phyloP scores from a whole-genome alignment of 2,888 invertebrate genomes.

The Tetragonisca angustula region DNA sequence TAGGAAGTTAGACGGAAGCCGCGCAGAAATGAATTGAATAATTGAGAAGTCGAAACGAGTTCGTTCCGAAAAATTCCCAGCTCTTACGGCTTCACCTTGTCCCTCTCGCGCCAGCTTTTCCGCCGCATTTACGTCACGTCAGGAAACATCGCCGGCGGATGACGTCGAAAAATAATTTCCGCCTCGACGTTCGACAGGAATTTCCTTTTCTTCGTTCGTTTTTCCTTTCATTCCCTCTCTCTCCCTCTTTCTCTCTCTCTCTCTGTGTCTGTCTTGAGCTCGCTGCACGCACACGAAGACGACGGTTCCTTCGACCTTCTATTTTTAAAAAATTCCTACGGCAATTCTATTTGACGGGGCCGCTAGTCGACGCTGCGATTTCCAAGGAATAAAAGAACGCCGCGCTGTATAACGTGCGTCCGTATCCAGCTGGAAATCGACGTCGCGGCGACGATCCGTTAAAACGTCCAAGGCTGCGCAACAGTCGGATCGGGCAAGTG shows the following conservation, averaged over 20 bases:
- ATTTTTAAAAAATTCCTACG: constrained; percentile 20
- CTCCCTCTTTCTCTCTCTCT: neutral
- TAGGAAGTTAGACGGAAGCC: constrained; percentile 61
- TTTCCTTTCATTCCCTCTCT: no score
- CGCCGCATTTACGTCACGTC: constrained; percentile 48
- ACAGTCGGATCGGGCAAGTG: no score
- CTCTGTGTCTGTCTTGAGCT: neutral
- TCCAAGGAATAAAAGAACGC: neutral
- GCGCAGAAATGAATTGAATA: constrained; percentile 74
- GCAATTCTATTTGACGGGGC: constrained; percentile 2
- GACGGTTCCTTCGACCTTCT: neutral
- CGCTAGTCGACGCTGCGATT: neutral
- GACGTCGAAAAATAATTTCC: constrained; percentile 56
- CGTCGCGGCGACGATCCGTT: no score
- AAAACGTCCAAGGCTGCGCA: no score
- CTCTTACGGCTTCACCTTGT: constrained; percentile 49
- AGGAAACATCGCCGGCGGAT: constrained; percentile 24
- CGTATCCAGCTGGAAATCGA: neutral
- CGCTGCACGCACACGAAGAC: neutral
- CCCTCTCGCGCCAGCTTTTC: constrained; percentile 29
- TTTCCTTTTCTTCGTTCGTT: neutral
- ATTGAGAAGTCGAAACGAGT: constrained; percentile 69
- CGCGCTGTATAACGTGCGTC: neutral
- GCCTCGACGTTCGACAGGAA: constrained; percentile 12
- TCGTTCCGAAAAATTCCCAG: constrained; percentile 62